phyloP scores from a whole-genome alignment of 2,888 invertebrate genomes.

The Trissoscelio sp. region DNA sequence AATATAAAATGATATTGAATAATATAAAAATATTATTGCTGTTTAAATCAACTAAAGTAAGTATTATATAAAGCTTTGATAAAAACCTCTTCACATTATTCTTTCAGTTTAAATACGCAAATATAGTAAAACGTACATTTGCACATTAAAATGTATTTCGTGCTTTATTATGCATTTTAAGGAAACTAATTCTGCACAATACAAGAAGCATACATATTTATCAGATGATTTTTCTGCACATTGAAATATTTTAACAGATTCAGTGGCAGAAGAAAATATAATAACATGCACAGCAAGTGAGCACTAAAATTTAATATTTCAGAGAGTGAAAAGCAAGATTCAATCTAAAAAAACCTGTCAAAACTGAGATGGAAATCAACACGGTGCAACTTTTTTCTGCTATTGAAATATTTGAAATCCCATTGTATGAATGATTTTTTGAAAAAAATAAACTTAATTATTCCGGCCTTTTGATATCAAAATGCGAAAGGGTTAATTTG shows the following conservation, averaged over 20 bases:
- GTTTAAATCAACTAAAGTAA: no score
- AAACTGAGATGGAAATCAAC: no score
- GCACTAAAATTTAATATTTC: neutral
- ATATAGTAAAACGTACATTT: no score
- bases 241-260: conserved; percentile 2
- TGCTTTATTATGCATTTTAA: neutral
- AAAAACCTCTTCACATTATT: no score
- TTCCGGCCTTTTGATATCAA: conserved; percentile 30
- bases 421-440: neutral
- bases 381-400: neutral
- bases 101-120: no score
- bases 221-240: conserved; percentile 3
- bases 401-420: neutral
- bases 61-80: no score
- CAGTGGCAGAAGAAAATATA: neutral
- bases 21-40: no score
- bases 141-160: neutral
- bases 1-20: no score
- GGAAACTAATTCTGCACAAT: neutral
- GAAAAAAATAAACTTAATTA: conserved; percentile 24
- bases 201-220: conserved; percentile 2
- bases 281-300: neutral
- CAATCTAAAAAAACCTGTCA: neutral
- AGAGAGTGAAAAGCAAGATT: neutral
- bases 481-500: conserved; percentile 25